Base-by-base conservation (phyloP, 1,140 invertebrate species). In the Pogonognathellus flavescens region DNA sequence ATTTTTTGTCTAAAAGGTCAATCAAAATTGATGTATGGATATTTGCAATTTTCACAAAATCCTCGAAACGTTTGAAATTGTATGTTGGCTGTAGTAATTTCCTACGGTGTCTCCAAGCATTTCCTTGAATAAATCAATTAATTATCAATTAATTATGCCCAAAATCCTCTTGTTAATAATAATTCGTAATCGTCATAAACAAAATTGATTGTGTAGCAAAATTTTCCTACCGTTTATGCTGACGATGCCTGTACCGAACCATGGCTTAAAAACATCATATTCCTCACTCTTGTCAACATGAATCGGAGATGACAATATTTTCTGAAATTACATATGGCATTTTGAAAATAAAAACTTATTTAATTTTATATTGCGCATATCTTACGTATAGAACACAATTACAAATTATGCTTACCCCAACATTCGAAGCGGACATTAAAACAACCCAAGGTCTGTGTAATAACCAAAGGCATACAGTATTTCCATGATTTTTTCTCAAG, bases 51-150 rank as follows among this genome's bases (percentile, higher is more conserved):
- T 94, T 93, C 13, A 96, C 89, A 89, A 97, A 97, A 87, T 95
- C 93, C 87, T 97, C 94, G 59, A 98, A 91, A 72, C 98, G 96
- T 82, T 94, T 93, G 89, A 97, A 97, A 91, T 97, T 96, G 90
- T 98, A 98, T 0, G 96, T 94, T 50, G 97, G 96, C 0, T 96
- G 97, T 9, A 98, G 89, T 72, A 97, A 92, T 91, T 95, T 96
- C 82, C 96, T 92, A 16, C 96, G 91, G 0, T 90, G 89, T 66
- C 93, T 93, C 96, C 96, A 98, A 91, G 96, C 96, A 14, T 91
- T 90, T 60, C 95, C 95, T 85, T 13, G 49, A 52, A 62, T 18
- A 62, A 6, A 60, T 60, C 57, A 11, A n/a, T 62, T 62, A 14
- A 55, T 11, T 16, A 55, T n/a, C 53, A 55, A 14, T 55, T 53